Evolutionary conservation across 1,140 invertebrate species (phyloP), one percentile per base, ranked within the genome.

Genomic region (Tetragonula clypearis): DNA sequence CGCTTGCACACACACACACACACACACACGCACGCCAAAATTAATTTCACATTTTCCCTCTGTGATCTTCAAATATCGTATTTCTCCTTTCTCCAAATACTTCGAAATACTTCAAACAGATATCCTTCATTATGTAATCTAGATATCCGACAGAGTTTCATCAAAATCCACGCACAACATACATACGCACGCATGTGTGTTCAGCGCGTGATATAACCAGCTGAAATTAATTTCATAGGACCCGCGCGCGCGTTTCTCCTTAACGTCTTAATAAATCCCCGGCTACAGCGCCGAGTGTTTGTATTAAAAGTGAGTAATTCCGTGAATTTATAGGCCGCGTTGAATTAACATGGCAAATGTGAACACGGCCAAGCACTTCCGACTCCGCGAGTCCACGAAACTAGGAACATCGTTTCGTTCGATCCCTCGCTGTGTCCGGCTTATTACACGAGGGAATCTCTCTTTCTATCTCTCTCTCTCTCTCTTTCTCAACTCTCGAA

Each of bases 311-410:
- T 23, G 15, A 26, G 66, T 49, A 65, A 84, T 84, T 62, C 62
- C 21, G 49, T 15, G 26, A 53, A 84, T 84, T 79, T 84, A 84
- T 65, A 62, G 35, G 49, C 26, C 56, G n/a, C 68, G 49, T 72
- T 30, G 19, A 68, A 78, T 84, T 84, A 84, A 72, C 77, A 79
- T 84, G 65, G 82, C 30, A 84, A 84, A 84, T 26, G 82, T 26
- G 82, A 84, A 84, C 41, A 55, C 68, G 56, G 0, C 5, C 41
- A 23, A 23, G 19, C 75, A 26, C 65, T 76, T 30, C 12, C 4
- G 56, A n/a, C 6, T 19, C 4, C 19, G 19, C 21, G 8, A 55
- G 2, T 9, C 14, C n/a, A 62, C 19, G 0, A 74, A 30, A 62
- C 26, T 56, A 23, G 21, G 14, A 26, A 60, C 30, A 30, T 30